A percentile compares a stretch with the other conserved stretches of the same genome.
Evolutionary conservation across 2,888 invertebrate species (phyloP).

Genomic region (Agrilus mali): DNA sequence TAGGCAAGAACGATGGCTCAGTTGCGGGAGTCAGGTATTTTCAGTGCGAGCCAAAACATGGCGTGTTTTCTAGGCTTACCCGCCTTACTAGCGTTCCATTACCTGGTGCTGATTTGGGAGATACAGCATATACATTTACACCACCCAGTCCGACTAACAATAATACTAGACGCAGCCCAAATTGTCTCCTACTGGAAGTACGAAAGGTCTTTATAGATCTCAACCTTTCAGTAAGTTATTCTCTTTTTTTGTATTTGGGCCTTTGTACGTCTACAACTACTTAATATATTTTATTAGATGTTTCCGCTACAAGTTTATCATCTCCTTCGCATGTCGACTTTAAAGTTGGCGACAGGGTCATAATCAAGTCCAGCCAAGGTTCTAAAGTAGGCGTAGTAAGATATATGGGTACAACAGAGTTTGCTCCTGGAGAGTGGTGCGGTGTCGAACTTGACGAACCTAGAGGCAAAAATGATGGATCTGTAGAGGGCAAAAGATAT

Average conservation of each 20-base stretch:
- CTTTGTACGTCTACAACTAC: not conserved
- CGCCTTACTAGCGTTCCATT: conserved; percentile 67
- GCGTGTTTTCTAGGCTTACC: conserved; percentile 86
- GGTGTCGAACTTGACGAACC: conserved; percentile 92
- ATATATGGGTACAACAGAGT: conserved; percentile 79
- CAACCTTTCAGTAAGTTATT: conserved; percentile 22
- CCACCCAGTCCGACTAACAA: conserved; percentile 15
- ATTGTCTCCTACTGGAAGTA: conserved; percentile 29
- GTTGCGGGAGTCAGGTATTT: conserved; percentile 88
- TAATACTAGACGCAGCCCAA: conserved; percentile 22
- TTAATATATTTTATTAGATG: conserved; percentile 29
- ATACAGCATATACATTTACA: conserved; percentile 10
- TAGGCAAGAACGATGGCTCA: conserved; percentile 94
- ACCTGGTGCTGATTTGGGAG: conserved; percentile 34
- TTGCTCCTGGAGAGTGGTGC: conserved; percentile 89
- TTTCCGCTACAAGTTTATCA: conserved; percentile 38
- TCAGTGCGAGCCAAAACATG: conserved; percentile 82
- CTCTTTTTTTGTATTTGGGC: not conserved
- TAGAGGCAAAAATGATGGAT: conserved; percentile 91
- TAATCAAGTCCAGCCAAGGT: conserved; percentile 74
- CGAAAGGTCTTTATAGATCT: conserved; percentile 23
- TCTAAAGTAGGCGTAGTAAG: conserved; percentile 79
- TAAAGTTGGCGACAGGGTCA: conserved; percentile 82
- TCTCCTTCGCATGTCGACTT: conserved; percentile 44
- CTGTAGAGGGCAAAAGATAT: conserved; percentile 86